Conservation (phyloP, 2,797 vertebrate genomes). For the Melopsittacus undulatus region DNA sequence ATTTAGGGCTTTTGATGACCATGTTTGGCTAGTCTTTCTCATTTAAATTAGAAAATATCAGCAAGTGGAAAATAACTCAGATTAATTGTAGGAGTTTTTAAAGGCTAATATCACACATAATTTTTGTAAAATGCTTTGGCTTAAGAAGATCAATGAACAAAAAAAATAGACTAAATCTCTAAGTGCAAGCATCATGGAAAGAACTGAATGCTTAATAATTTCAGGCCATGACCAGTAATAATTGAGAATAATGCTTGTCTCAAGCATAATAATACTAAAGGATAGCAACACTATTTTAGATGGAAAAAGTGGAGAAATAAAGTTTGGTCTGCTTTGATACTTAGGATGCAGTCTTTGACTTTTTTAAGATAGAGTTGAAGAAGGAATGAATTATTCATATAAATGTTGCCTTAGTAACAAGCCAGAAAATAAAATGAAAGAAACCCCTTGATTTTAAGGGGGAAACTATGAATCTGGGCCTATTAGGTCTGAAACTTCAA, state of each 20-base stretch:
- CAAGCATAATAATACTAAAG: constrained; percentile 40
- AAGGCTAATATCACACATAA: constrained; percentile 22
- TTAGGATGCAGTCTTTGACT: constrained; percentile 76
- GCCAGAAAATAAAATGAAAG: constrained; percentile 76
- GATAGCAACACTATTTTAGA: constrained; percentile 53
- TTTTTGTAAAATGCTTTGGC: constrained; percentile 36
- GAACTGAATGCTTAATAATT: constrained; percentile 58
- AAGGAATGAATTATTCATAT: constrained; percentile 78
- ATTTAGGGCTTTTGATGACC: constrained; percentile 22
- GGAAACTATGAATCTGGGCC: constrained; percentile 56
- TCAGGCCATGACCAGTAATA: constrained; percentile 55
- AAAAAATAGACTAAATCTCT: constrained; percentile 36
- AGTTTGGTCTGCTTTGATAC: constrained; percentile 73
- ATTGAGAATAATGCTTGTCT: constrained; percentile 34
- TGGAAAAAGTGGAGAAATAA: background rate
- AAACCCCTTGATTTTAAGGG: constrained; percentile 66
- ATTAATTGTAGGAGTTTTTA: background rate
- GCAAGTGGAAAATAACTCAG: constrained; percentile 14
- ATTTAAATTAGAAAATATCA: constrained; percentile 30
- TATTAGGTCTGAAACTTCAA: constrained; percentile 58
- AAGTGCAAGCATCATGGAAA: constrained; percentile 25
- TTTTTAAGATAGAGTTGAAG: constrained; percentile 76
- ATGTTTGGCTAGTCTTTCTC: constrained; percentile 19
- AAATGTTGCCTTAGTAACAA: constrained; percentile 76
- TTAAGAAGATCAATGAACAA: constrained; percentile 58